Percentiles rank a stretch among this genome's conserved stretches.
phyloP scores from a whole-genome alignment of 1,140 invertebrate genomes.

The Euura lappo region DNA sequence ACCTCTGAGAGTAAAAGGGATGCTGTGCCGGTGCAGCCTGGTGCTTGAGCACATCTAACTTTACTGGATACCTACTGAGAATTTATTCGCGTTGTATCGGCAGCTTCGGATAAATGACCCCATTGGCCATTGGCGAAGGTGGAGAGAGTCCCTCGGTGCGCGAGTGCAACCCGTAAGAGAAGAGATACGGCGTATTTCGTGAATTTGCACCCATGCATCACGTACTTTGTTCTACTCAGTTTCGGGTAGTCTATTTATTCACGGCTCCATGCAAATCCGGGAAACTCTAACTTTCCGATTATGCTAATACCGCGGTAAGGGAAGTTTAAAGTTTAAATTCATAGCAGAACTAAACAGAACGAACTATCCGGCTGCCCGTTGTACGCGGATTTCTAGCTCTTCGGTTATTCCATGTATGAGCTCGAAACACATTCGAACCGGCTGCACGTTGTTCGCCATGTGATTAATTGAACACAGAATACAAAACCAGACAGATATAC shows the following conservation, averaged over 20 bases:
- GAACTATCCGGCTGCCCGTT: not conserved
- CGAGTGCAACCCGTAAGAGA: too few species aligned
- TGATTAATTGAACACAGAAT: too few species aligned
- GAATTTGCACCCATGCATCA: too few species aligned
- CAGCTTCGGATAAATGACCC: constrained; percentile 38
- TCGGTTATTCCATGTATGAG: too few species aligned
- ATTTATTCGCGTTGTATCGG: constrained; percentile 46
- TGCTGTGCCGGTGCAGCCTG: constrained; percentile 9
- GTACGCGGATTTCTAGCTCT: too few species aligned
- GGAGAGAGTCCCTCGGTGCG: not conserved
- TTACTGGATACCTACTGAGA: constrained; percentile 23
- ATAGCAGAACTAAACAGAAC: not conserved
- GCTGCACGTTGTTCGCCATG: too few species aligned
- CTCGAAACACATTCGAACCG: too few species aligned
- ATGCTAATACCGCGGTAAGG: not conserved
- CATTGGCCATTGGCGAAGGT: not conserved
- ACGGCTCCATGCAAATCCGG: not conserved
- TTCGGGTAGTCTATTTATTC: not conserved
- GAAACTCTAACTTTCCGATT: not conserved
- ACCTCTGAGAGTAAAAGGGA: not conserved
- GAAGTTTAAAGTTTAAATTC: constrained; percentile 6
- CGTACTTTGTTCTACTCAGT: too few species aligned
- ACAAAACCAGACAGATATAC: not conserved
- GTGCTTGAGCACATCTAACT: constrained; percentile 31
- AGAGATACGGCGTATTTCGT: too few species aligned